These are phyloP conservation scores for Lottia gigantea DNA, from an alignment of 2,888 invertebrate genomes.

Conservation along the genomic window DNA sequence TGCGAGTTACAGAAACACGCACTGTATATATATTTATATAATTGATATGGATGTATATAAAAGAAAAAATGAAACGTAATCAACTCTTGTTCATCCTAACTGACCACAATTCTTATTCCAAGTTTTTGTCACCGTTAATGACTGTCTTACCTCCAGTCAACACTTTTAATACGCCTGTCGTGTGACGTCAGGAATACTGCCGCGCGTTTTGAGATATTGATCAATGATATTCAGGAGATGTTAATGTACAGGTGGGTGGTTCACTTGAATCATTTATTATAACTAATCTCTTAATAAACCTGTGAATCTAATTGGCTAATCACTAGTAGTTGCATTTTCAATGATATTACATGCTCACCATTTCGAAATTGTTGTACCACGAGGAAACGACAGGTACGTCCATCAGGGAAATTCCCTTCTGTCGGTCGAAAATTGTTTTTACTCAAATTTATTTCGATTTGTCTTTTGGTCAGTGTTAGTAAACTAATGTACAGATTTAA, in stretches of 20 bases:
- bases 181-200: neutral
- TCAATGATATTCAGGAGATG: neutral
- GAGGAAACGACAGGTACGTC: too few species aligned
- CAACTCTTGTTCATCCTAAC: neutral
- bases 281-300: neutral
- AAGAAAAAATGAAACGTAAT: neutral
- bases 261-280: too few species aligned
- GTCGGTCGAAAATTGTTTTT: too few species aligned
- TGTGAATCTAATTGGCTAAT: neutral
- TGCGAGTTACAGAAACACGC: conserved; percentile 2
- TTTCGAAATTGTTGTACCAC: too few species aligned
- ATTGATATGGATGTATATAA: neutral
- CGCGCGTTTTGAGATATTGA: neutral
- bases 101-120: neutral
- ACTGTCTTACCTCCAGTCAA: neutral
- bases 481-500: too few species aligned
- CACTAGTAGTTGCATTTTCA: neutral
- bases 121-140: neutral
- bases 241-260: too few species aligned
- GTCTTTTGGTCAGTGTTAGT: too few species aligned
- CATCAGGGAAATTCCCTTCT: too few species aligned
- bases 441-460: too few species aligned
- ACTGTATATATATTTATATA: neutral
- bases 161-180: neutral
- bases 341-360: too few species aligned